Percentiles rank a stretch among this genome's conserved stretches.
Conservation (phyloP, 2,113 vertebrate species). For the Perccottus glenii region DNA sequence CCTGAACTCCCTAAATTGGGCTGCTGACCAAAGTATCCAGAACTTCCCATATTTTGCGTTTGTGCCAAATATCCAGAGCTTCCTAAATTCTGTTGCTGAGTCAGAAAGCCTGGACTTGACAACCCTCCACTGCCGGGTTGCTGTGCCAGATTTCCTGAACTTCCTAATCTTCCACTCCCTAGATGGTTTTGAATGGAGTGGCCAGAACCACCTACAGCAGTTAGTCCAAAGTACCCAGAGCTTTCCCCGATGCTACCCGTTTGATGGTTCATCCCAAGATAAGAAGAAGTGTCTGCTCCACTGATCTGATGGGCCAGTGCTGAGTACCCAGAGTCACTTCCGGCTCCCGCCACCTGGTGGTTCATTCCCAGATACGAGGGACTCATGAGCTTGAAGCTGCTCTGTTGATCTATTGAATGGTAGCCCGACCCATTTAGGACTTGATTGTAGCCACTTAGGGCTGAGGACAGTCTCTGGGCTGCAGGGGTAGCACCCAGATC, state of each 20-base stretch:
- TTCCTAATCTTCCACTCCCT: slow-evolving; percentile 64
- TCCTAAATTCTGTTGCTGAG: slow-evolving; percentile 59
- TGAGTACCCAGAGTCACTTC: slow-evolving; percentile 67
- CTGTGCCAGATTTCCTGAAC: slow-evolving; percentile 68
- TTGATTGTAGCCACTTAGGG: slow-evolving; percentile 71
- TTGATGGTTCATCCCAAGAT: slow-evolving; percentile 73
- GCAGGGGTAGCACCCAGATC: slow-evolving; percentile 69
- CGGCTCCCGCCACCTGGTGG: slow-evolving; percentile 55
- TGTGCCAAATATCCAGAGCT: slow-evolving; percentile 65
- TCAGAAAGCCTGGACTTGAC: slow-evolving; percentile 45
- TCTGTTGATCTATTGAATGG: slow-evolving; percentile 67
- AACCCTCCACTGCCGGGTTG: slow-evolving; percentile 58
- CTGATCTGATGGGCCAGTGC: slow-evolving; percentile 67
- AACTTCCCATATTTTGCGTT: slow-evolving; percentile 43
- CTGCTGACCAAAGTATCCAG: slow-evolving; percentile 62
- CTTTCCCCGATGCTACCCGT: slow-evolving; percentile 70
- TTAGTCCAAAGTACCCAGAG: slow-evolving; percentile 75
- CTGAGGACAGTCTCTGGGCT: slow-evolving; percentile 73
- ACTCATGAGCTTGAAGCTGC: slow-evolving; percentile 42
- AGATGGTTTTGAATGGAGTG: slow-evolving; percentile 65
- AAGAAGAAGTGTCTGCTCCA: slow-evolving; percentile 67
- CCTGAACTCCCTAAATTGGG: slow-evolving; percentile 62
- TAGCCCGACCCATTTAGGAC: slow-evolving; percentile 80
- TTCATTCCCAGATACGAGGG: slow-evolving; percentile 65
- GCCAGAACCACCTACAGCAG: slow-evolving; percentile 44